A percentile compares a stretch with the other conserved stretches of the same genome.
Evolutionary conservation across 1,140 invertebrate species (phyloP).

Genomic region (Drosophila arizonae): DNA sequence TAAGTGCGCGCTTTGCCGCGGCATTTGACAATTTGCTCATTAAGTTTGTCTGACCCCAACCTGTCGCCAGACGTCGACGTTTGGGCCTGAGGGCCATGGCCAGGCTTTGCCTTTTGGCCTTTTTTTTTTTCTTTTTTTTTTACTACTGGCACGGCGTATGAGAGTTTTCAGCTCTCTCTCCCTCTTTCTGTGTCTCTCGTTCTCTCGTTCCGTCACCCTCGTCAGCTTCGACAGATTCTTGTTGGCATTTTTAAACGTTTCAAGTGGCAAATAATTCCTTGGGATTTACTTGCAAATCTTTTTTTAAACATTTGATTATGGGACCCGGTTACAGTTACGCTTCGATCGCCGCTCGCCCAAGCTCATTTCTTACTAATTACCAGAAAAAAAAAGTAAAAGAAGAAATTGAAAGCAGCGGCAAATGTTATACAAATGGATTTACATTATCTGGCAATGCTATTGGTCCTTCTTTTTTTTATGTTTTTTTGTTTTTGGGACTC

Average conservation of each 20-base stretch:
- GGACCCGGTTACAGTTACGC: constrained; percentile 21
- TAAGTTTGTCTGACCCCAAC: constrained; percentile 79
- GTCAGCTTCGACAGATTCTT: constrained; percentile 65
- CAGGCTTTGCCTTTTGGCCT: constrained; percentile 19
- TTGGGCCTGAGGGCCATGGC: constrained; percentile 15
- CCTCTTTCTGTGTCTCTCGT: no score
- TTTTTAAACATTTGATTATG: constrained; percentile 79
- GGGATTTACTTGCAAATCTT: constrained; percentile 81
- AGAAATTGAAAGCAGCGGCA: constrained; percentile 57
- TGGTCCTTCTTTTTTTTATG: constrained; percentile 26
- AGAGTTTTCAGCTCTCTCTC: no score
- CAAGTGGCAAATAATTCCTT: constrained; percentile 82
- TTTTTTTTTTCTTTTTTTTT: constrained; percentile 26
- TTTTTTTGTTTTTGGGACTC: constrained; percentile 20
- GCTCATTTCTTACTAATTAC: constrained; percentile 70
- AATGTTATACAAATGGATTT: constrained; percentile 82
- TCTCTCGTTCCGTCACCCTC: constrained; percentile 50
- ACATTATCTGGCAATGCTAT: constrained; percentile 59
- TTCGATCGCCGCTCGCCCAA: constrained; percentile 4
- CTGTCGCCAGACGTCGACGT: background rate
- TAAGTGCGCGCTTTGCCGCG: constrained; percentile 78
- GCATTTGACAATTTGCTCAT: constrained; percentile 82
- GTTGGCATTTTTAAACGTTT: constrained; percentile 82
- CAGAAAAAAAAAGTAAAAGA: constrained; percentile 31
- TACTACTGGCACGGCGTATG: background rate